Percentiles rank a stretch among this genome's conserved stretches.
These are phyloP conservation scores for Neopipo cinnamomea DNA, from an alignment of 2,113 vertebrate genomes.

Conservation along the genomic window DNA sequence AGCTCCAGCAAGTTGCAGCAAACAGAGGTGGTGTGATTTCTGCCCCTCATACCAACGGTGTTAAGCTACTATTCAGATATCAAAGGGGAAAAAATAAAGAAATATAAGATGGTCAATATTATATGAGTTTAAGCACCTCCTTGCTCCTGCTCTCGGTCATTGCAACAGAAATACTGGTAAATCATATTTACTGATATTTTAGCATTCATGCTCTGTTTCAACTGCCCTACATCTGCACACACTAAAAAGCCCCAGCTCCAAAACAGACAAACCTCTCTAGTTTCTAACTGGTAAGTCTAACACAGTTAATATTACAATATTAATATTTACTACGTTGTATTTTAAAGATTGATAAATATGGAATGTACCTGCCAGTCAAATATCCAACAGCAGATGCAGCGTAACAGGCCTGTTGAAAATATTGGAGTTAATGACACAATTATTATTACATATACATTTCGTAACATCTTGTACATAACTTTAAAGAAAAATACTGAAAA, in stretches of 20 bases:
- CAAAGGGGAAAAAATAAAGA: background rate
- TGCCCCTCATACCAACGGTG: background rate
- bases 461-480: background rate
- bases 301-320: background rate
- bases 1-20: background rate
- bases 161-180: background rate
- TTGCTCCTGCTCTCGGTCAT: background rate
- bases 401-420: conserved; percentile 86
- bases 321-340: background rate
- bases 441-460: background rate
- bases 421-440: background rate
- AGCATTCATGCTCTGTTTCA: background rate
- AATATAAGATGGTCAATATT: background rate
- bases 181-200: background rate
- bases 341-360: background rate
- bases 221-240: background rate
- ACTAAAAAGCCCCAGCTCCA: background rate
- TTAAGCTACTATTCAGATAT: background rate
- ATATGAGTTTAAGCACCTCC: background rate
- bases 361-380: conserved; percentile 87
- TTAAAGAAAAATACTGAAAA: background rate
- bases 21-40: background rate
- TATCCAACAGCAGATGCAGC: conserved; percentile 93
- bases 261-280: background rate
- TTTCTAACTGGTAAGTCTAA: background rate